Evolutionary conservation across 2,888 invertebrate species (phyloP), one percentile per base, ranked within the genome.

Genomic region (Pollenia amentaria): DNA sequence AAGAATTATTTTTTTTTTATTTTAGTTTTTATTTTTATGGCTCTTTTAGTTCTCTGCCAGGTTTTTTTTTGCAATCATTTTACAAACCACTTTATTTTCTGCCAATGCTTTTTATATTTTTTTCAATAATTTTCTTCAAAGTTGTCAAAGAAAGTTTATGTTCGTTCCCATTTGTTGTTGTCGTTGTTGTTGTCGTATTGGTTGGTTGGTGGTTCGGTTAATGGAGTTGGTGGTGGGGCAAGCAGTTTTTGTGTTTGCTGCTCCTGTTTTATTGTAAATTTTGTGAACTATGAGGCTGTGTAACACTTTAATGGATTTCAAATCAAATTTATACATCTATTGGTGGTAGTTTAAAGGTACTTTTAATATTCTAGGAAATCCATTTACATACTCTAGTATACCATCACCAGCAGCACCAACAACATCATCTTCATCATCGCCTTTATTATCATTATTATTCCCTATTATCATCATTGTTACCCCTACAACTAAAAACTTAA

Each of bases 301-400:
- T 70, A 76, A 83, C 69, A 83, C n/a, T 85, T 78, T 77, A 81
- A 85, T 79, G 80, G 75, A 80, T 79, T 70, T 70, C 53, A 76
- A 85, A 79, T 76, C 64, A 70, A 80, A 80, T 81, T 82, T 85
- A 48, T 85, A 72, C 78, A 78, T 75, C 75, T 67, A 80, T 70
- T 73, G 77, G 46, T 82, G 73, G 69, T 38, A 55, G 64, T 64
- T 85, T 48, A 85, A 81, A 80, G 77, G 76, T 82, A 80, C 73
- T 82, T 85, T 77, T 82, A 60, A 77, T 81, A 70, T 65, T 62
- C 29, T 18, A 40, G 72, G 65, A 64, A 76, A 70, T 70, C 62
- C 40, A 48, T 51, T 55, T 64, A 46, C 70, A 77, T 64, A 12
- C 14, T 18, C 42, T 29, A 44, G 12, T 21, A 44, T 55, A 21